Conservation (phyloP, 37 sponge, comb jelly and placozoan species). For the Eunapius fragilis region DNA sequence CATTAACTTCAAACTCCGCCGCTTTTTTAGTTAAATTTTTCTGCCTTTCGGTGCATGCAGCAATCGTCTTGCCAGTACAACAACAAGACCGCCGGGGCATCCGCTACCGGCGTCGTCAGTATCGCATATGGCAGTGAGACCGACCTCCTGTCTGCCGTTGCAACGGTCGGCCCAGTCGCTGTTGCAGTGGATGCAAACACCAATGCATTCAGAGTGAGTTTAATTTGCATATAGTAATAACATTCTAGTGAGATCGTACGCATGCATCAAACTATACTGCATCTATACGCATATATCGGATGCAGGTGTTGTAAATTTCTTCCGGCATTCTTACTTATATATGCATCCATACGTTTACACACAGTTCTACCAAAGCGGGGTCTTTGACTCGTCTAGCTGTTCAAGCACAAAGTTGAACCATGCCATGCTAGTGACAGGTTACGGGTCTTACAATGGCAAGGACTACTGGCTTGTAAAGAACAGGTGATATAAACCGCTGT, state of each 20-base stretch:
- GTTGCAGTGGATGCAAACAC: constrained; percentile 83
- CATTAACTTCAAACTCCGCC: not conserved
- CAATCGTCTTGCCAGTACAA: constrained; percentile 69
- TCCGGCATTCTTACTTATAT: no score
- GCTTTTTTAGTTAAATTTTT: no score
- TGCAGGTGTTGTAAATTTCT: no score
- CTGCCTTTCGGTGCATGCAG: not conserved
- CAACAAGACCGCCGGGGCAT: constrained; percentile 49
- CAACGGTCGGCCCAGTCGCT: constrained; percentile 87
- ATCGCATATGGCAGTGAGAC: constrained; percentile 66
- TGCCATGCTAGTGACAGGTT: constrained; percentile 19
- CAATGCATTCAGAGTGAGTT: constrained; percentile 75
- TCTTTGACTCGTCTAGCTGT: constrained; percentile 10
- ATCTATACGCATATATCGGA: no score
- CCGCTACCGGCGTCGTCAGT: constrained; percentile 49
- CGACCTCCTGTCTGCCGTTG: constrained; percentile 73
- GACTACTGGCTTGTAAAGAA: constrained; percentile 39
- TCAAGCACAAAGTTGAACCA: not conserved
- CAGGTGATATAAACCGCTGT: not conserved
- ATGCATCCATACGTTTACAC: no score
- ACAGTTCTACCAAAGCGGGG: constrained; percentile 13
- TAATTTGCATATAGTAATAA: not conserved
- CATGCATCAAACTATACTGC: not conserved
- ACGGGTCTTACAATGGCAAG: constrained; percentile 20
- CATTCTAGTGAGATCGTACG: not conserved